These are phyloP conservation scores for Argyresthia goedartella DNA, from an alignment of 2,888 invertebrate genomes.

Conservation along the genomic window DNA sequence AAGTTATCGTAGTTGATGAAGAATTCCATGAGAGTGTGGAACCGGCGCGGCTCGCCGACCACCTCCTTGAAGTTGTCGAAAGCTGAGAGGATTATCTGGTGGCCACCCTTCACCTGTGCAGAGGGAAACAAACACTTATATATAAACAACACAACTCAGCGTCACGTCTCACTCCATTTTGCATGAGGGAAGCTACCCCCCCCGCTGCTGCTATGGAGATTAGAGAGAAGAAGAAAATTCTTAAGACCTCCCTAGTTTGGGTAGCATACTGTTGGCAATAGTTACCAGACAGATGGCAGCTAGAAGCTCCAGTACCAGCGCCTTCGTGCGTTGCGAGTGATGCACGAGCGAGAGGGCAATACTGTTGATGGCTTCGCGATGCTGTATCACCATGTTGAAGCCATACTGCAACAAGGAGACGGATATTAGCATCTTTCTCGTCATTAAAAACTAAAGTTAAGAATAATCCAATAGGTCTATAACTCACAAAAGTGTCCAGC, in stretches of 20 bases:
- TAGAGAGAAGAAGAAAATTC: no score
- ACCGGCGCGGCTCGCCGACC: constrained; percentile 88
- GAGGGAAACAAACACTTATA: no score
- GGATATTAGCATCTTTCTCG: no score
- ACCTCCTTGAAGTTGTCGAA: constrained; percentile 97
- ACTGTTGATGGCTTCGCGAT: constrained; percentile 97
- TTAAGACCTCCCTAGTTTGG: no score
- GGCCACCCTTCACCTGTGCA: constrained; percentile 86
- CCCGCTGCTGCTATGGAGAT: no score
- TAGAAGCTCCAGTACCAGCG: constrained; percentile 94
- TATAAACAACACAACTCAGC: no score
- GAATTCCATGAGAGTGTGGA: constrained; percentile 97
- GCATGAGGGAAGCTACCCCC: no score
- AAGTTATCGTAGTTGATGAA: constrained; percentile 97
- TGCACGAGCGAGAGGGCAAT: constrained; percentile 97
- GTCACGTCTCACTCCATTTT: no score
- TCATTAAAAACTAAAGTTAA: no score
- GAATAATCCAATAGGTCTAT: no score
- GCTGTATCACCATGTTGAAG: constrained; percentile 98
- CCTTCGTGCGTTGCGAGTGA: constrained; percentile 96
- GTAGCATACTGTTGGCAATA: no score
- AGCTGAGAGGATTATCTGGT: constrained; percentile 95
- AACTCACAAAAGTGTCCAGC: no score
- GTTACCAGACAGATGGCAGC: constrained; percentile 96
- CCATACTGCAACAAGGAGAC: constrained; percentile 80